Base-by-base conservation (phyloP, 2,113 vertebrate genomes). In the Myiagra hebetior region DNA sequence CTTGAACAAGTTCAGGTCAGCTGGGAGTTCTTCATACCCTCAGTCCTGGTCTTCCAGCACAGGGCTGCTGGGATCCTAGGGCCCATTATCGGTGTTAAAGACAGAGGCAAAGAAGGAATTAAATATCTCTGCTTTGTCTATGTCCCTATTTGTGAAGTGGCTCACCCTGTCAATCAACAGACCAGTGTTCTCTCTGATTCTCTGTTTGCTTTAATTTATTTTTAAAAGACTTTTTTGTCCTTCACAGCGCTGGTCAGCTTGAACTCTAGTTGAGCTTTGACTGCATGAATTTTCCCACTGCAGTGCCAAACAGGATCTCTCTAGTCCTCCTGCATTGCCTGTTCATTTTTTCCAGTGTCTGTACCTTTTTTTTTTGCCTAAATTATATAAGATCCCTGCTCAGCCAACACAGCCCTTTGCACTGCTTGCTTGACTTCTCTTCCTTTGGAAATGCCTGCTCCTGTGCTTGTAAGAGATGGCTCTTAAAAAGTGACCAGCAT, bases 21-120 rank as follows among this genome's bases (percentile, higher is more conserved):
- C 26, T 77, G 46, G 39, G 22, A 65, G 15, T 42, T 72, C 37
- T 42, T 53, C 22, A 22, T 72, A 5, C 26, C 7, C 49, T 59
- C 26, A 30, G 44, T 81, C 50, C 22, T 5, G 6, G 13, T 52
- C 26, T 85, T 64, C 44, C n/a, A 76, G 17, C 44, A 76, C 11
- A 33, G 8, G 16, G 18, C 10, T 60, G 22, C 35, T 15, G 44
- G 30, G 12, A 8, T 30, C 24, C 23, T 24, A 72, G 5, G 15
- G 28, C 28, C 41, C 18, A 46, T 23, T 17, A 60, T 0, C 1
- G 0, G 12, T 31, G 4, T 60, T 55, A 39, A 57, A 47, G 39
- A 47, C 28, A 46, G 37, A 57, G 56, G 11, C 5, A 7, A 22
- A 75, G 21, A 47, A 41, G n/a, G 27, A 19, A 70, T 42, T 70